Evolutionary conservation across 2,797 vertebrate genomes (phyloP), one percentile per base, ranked within the genome.

Genomic region (Paedocypris micromegethes): DNA sequence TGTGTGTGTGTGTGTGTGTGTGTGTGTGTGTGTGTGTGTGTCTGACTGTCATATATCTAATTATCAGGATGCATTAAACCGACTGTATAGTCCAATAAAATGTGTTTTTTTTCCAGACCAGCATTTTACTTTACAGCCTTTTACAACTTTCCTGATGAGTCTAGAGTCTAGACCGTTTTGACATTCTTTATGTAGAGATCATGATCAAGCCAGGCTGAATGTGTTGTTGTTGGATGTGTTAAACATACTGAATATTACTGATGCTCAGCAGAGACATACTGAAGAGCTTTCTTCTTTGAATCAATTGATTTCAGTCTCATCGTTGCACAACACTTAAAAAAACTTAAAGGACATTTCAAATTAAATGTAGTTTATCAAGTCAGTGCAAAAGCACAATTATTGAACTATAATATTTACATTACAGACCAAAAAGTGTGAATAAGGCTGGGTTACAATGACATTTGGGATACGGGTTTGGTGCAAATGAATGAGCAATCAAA

Each of bases 141-240:
- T 59, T 9, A 37, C 1, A 37, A 46, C 37, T 48, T 40, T 40
- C 8, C 41, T 49, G 8, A 2, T 47, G 9, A 47, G 48, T 23
- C 60, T 70, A 70, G n/a, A n/a, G 68, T 70, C 60, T 70, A 70
- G 60, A 64, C 60, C 9, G 9, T 70, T 70, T 64, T 52, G 66
- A 52, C 60, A 46, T 52, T 57, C 53, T 64, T 63, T 48, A 56
- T 70, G 51, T 50, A 49, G 51, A 57, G 59, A 49, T 63, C 44
- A 56, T 7, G 0, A 2, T 57, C 53, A 56, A 58, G 43, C 3
- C 42, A 59, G 46, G 48, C 40, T 50, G 6, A 43, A 5, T 50
- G 64, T 70, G 54, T 58, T 70, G 38, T 64, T 70, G 41, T 58
- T 64, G 60, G 60, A 64, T 45, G 4, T 41, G 23, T 41, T 70